Evolutionary conservation across 1,140 invertebrate species (phyloP).

Genomic region (Batillaria attramentaria): DNA sequence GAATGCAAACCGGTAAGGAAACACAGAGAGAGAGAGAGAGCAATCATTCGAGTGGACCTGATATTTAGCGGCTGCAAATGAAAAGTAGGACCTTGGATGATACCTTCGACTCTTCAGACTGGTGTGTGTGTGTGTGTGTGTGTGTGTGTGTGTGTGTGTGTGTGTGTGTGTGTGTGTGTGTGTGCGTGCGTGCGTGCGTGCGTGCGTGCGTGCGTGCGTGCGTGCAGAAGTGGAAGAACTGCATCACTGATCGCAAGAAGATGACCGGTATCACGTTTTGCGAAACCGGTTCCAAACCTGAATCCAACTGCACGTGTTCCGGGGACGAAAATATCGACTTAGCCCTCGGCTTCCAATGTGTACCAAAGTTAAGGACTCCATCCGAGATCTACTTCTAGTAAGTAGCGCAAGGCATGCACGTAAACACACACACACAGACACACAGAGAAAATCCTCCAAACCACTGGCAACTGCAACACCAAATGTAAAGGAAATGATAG

Average conservation of each 20-base stretch:
- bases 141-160: constrained; percentile 16
- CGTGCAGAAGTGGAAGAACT: not conserved
- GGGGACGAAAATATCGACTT: not conserved
- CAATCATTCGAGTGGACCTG: too few relatives aligned
- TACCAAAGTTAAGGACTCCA: not conserved
- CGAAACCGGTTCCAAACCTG: not conserved
- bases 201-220: not conserved
- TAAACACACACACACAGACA: too few relatives aligned
- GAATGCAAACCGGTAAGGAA: constrained; percentile 69
- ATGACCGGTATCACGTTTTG: not conserved
- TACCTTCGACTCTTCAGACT: too few relatives aligned
- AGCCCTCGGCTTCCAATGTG: not conserved
- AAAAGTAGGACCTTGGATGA: too few relatives aligned
- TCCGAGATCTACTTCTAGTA: not conserved
- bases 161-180: constrained; percentile 11
- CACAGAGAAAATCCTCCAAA: too few relatives aligned
- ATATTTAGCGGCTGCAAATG: too few relatives aligned
- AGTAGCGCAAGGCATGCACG: too few relatives aligned
- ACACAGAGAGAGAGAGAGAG: too few relatives aligned
- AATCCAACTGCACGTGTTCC: not conserved
- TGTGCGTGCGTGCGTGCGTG: constrained; percentile 5
- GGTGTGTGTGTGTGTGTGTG: constrained; percentile 14
- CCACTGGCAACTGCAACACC: too few relatives aligned
- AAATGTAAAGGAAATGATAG: too few relatives aligned
- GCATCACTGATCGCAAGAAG: too few relatives aligned